These are phyloP conservation scores for Conchocele bisecta DNA, from an alignment of 2,888 invertebrate species.

Conservation along the genomic window DNA sequence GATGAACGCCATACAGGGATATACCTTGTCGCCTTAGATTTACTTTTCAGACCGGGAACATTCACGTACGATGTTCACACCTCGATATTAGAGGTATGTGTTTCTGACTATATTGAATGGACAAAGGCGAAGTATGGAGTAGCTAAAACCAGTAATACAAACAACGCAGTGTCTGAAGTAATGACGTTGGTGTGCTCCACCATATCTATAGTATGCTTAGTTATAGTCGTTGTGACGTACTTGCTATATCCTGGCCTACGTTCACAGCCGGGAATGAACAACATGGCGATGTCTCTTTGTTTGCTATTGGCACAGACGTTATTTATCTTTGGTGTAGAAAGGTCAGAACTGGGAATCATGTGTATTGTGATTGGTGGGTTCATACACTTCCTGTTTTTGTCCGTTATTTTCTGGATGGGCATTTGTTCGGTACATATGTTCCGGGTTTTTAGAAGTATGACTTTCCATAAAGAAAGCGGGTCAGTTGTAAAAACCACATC, in stretches of 20 bases:
- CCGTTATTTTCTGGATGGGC: not conserved
- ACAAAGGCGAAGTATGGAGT: too few relatives aligned
- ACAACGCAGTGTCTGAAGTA: too few relatives aligned
- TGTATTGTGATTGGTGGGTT: not conserved
- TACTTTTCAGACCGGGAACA: too few relatives aligned
- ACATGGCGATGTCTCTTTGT: not conserved
- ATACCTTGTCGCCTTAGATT: not conserved
- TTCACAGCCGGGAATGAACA: constrained; percentile 3
- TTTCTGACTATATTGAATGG: too few relatives aligned
- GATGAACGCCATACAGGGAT: not conserved
- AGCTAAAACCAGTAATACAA: too few relatives aligned
- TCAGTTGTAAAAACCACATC: not conserved
- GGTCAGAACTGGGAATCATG: not conserved
- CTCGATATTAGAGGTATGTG: too few relatives aligned
- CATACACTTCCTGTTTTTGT: not conserved
- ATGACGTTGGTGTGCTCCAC: not conserved
- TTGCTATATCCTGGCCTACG: not conserved
- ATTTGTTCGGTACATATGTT: constrained; percentile 7
- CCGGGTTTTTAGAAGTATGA: not conserved
- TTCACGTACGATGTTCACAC: too few relatives aligned
- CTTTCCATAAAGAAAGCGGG: not conserved
- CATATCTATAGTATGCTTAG: not conserved
- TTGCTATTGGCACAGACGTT: not conserved
- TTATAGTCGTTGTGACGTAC: not conserved
- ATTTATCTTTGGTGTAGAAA: not conserved